Evolutionary conservation across 2,113 vertebrate species (phyloP), one percentile per base, ranked within the genome.

Genomic region (Physeter macrocephalus): DNA sequence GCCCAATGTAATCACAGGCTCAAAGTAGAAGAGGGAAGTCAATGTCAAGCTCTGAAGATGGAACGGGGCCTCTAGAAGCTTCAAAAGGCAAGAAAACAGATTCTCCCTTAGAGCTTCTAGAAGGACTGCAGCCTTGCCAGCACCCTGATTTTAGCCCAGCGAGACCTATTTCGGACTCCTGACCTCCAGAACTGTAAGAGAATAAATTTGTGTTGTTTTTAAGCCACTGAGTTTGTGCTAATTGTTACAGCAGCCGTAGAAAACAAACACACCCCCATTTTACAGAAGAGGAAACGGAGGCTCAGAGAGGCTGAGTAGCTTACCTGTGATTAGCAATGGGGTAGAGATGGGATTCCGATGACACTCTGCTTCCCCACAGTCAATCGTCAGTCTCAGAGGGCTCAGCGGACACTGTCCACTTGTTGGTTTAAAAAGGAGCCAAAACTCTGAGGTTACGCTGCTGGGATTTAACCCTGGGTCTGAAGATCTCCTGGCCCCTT

Each of bases 381-480:
- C 46, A 39, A 18, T 61, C 0, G 4, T n/a, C 72, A 20, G 0
- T 27, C 27, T 8, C 69, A 5, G 20, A 6, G 46, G 12, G 71
- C 31, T 21, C 13, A 1, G 61, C 10, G 2, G 17, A 20, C 3
- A 2, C 2, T 1, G 2, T 20, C 31, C 23, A 13, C 75, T 54
- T 57, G 59, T 74, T 31, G 39, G 13, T 39, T 41, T 12, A 18
- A 34, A 72, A 34, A n/a, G 36, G 21, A 23, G 54, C 41, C 8
- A 59, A 7, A 21, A 21, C 27, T 43, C 52, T 5, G 14, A 64
- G 29, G 12, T 13, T 9, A 14, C 0, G 0, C n/a, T 5, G 66
- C 41, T 5, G 31, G 29, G 41, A 0, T 10, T 54, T 25, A 54
- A 87, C 14, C 36, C 10, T 21, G 2, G 69, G 27, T 18, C 59